These are phyloP conservation scores for Aegotheles bennettii DNA, from an alignment of 2,113 vertebrate genomes.

Conservation along the genomic window DNA sequence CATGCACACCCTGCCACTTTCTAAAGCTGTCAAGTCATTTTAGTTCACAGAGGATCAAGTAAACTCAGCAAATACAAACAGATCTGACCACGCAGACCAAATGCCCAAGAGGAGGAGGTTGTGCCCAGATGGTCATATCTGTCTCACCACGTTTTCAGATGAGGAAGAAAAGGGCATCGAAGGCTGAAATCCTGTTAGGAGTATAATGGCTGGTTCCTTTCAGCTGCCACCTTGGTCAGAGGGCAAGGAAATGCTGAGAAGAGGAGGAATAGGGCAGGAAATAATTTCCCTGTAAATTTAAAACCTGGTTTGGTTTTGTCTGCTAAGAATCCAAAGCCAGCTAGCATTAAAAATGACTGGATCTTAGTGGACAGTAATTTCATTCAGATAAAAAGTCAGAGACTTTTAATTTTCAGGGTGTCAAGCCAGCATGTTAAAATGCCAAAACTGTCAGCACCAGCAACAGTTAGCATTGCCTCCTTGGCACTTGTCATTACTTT, in stretches of 20 bases:
- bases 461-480: constrained; percentile 37
- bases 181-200: background rate
- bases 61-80: background rate
- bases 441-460: constrained; percentile 42
- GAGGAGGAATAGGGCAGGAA: background rate
- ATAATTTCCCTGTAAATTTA: background rate
- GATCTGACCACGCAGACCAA: background rate
- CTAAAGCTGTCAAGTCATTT: background rate
- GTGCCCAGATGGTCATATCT: constrained; percentile 17
- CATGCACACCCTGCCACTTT: background rate
- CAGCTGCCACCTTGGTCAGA: background rate
- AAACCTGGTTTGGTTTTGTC: background rate
- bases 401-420: constrained; percentile 55
- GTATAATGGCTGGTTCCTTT: background rate
- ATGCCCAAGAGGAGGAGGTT: background rate
- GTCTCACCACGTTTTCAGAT: background rate
- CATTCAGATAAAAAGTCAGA: constrained; percentile 33
- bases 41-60: background rate
- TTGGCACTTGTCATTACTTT: constrained; percentile 46
- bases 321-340: background rate
- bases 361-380: constrained; percentile 31
- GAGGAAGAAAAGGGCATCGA: background rate
- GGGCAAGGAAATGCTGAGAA: background rate
- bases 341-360: background rate
- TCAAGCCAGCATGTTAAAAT: constrained; percentile 39